These are phyloP conservation scores for Centroberyx gerrardi DNA, from an alignment of 2,797 vertebrate species.

Conservation along the genomic window DNA sequence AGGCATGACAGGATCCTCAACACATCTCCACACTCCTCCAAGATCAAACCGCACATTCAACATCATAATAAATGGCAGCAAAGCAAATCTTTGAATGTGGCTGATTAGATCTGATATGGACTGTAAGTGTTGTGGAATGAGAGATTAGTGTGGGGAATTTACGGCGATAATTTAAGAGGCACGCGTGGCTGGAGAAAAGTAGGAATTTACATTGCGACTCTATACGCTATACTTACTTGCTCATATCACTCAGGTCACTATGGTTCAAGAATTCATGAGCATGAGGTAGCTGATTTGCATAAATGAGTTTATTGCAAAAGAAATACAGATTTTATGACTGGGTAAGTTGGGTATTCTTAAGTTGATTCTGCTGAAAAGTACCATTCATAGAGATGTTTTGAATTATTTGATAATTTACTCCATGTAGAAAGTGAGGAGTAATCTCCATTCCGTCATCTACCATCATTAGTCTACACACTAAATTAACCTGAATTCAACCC, in stretches of 20 bases:
- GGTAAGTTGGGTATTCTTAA: too few species aligned
- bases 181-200: too few species aligned
- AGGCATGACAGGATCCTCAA: slow-evolving; percentile 56
- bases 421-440: background rate
- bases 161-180: background rate
- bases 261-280: background rate
- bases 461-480: too few species aligned
- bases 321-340: too few species aligned
- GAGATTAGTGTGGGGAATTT: slow-evolving; percentile 37
- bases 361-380: too few species aligned
- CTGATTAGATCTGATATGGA: slow-evolving; percentile 49
- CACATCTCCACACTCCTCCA: slow-evolving; percentile 33
- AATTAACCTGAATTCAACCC: background rate
- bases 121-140: slow-evolving; percentile 47
- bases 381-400: too few species aligned
- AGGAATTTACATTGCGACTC: too few species aligned
- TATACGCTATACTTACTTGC: too few species aligned
- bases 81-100: slow-evolving; percentile 44
- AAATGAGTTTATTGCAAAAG: background rate
- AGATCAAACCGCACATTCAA: slow-evolving; percentile 51
- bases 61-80: slow-evolving; percentile 33
- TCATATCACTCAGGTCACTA: too few species aligned
- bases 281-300: background rate
- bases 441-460: too few species aligned
- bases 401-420: background rate